These are phyloP conservation scores for Lophotis ruficrista DNA, from an alignment of 2,113 vertebrate species.

Conservation along the genomic window DNA sequence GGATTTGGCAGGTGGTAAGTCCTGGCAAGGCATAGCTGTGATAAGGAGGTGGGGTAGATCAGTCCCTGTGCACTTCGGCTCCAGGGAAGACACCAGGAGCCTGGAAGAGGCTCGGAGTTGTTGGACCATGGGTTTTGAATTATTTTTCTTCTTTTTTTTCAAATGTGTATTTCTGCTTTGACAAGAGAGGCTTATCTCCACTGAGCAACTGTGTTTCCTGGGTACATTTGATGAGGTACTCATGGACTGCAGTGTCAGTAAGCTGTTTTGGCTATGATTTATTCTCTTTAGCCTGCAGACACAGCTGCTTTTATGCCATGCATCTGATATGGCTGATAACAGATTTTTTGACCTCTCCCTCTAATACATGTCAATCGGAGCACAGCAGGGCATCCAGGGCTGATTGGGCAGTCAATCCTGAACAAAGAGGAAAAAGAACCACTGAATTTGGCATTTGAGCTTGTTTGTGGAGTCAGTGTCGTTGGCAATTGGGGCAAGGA, in stretches of 20 bases:
- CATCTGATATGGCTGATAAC: neutral
- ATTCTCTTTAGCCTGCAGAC: neutral
- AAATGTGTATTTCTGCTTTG: neutral
- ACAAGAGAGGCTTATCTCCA: neutral
- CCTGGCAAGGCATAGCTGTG: rapidly evolving
- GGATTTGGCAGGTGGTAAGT: neutral
- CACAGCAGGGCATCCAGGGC: neutral
- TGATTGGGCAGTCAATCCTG: neutral
- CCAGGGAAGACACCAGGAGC: neutral
- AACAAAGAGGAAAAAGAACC: neutral
- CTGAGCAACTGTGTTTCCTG: neutral
- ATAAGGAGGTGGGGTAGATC: neutral
- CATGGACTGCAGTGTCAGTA: neutral
- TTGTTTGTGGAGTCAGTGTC: rapidly evolving
- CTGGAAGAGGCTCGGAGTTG: neutral
- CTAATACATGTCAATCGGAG: neutral
- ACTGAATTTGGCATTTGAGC: neutral
- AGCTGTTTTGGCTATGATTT: neutral
- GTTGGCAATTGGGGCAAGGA: neutral
- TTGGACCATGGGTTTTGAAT: neutral
- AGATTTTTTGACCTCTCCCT: neutral
- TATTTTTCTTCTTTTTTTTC: neutral
- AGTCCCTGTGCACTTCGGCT: neutral
- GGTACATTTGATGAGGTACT: neutral
- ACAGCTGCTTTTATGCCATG: neutral